phyloP scores from a whole-genome alignment of 2,113 vertebrate species.

The Strix aluco region DNA sequence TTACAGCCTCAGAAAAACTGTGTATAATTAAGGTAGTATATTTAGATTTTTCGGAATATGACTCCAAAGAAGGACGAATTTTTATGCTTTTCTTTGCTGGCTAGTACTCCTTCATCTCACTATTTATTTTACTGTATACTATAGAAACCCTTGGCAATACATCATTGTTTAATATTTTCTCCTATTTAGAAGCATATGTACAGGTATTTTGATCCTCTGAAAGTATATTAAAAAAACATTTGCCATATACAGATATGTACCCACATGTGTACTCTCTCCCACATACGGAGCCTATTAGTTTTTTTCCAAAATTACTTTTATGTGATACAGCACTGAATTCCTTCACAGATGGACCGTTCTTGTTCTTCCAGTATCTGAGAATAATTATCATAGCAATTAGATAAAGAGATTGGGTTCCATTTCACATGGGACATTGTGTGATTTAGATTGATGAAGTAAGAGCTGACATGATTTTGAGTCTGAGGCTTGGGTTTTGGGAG shows the following conservation, averaged over 20 bases:
- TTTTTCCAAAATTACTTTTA: background rate
- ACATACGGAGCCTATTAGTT: background rate
- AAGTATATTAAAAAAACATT: background rate
- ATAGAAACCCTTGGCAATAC: background rate
- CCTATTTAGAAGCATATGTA: background rate
- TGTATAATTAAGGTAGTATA: background rate
- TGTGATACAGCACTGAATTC: background rate
- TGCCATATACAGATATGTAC: too few relatives aligned
- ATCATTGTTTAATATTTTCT: background rate
- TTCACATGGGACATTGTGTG: background rate
- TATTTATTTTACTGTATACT: background rate
- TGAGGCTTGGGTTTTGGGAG: background rate
- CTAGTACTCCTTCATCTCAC: background rate
- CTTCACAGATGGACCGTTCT: slow-evolving; percentile 17
- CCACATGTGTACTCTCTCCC: background rate
- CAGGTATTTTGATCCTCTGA: background rate
- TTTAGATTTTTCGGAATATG: background rate
- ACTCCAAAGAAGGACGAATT: background rate
- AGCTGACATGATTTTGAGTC: background rate
- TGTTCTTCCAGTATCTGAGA: background rate
- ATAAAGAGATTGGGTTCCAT: background rate
- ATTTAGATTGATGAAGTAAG: background rate
- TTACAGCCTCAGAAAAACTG: background rate
- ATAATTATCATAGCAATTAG: slow-evolving; percentile 25
- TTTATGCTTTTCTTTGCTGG: background rate